Evolutionary conservation across 1,140 invertebrate species (phyloP).

Genomic region (Pectinophora gossypiella): DNA sequence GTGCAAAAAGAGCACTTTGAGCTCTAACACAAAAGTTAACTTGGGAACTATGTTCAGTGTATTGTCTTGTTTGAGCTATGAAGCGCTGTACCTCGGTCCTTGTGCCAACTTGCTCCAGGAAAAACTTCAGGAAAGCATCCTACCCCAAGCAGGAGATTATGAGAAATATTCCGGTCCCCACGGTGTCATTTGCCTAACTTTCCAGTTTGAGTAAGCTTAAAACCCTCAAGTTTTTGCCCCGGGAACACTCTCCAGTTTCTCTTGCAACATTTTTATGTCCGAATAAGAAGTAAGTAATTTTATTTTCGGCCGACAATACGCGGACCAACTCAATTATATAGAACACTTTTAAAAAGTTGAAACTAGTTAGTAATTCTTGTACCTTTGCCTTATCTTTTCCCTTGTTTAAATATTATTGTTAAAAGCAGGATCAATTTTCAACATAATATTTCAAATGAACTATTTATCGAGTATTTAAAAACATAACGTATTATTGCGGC

Average conservation of each 20-base stretch:
- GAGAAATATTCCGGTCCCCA: slow-evolving; percentile 48
- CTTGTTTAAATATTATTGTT: background rate
- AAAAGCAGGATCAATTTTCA: no score
- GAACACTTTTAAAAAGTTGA: background rate
- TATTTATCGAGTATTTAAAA: no score
- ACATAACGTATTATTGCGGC: no score
- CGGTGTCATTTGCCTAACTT: slow-evolving; percentile 59
- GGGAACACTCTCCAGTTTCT: slow-evolving; percentile 7
- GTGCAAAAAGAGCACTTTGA: background rate
- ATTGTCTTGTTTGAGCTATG: slow-evolving; percentile 2
- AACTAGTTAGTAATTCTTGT: background rate
- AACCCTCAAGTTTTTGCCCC: slow-evolving; percentile 40
- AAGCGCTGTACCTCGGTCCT: slow-evolving; percentile 11
- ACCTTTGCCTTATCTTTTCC: background rate
- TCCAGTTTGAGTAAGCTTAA: slow-evolving; percentile 48
- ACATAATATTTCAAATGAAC: no score
- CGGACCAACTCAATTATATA: background rate
- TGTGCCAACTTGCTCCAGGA: slow-evolving; percentile 31
- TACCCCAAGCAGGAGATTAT: slow-evolving; percentile 47
- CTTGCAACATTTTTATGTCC: slow-evolving; percentile 28
- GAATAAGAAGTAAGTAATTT: background rate
- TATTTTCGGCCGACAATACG: background rate
- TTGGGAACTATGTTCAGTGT: slow-evolving; percentile 2
- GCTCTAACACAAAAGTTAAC: background rate
- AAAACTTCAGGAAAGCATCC: slow-evolving; percentile 38